Evolutionary conservation across 2,113 vertebrate genomes (phyloP).

Genomic region (Ceyx melanurus): DNA sequence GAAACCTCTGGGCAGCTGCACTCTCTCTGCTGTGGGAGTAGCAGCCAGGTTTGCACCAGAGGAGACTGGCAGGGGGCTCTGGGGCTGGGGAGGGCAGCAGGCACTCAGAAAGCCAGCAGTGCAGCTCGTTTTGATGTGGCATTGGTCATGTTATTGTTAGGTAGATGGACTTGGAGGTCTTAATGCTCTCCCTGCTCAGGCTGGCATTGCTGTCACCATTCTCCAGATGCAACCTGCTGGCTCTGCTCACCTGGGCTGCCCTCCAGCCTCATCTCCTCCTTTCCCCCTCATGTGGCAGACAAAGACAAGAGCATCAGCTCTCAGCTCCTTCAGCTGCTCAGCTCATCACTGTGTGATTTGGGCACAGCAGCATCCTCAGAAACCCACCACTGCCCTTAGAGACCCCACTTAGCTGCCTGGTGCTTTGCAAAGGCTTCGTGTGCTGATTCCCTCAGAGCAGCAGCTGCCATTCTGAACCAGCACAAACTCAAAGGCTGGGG

Average conservation of each 20-base stretch:
- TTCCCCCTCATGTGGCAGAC: neutral
- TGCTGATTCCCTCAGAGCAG: neutral
- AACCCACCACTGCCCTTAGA: neutral
- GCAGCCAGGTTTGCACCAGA: neutral
- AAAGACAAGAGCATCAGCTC: neutral
- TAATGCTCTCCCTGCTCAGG: neutral
- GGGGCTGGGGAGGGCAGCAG: neutral
- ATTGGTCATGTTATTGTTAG: no score
- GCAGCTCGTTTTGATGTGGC: neutral
- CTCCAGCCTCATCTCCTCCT: neutral
- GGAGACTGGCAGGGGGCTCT: neutral
- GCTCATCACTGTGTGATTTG: neutral
- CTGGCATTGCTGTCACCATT: neutral
- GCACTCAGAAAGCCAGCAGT: neutral
- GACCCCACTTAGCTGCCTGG: constrained; percentile 10
- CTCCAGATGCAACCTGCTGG: neutral
- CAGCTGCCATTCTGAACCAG: neutral
- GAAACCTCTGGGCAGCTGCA: fast-evolving
- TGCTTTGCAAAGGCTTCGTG: neutral
- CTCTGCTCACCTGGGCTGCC: neutral
- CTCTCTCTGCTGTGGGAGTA: neutral
- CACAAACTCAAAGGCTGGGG: neutral
- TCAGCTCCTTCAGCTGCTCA: neutral
- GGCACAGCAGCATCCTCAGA: constrained; percentile 23
- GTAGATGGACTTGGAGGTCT: no score